Evolutionary conservation across 2,113 vertebrate genomes (phyloP).

Genomic region (Pyxicephalus adspersus): DNA sequence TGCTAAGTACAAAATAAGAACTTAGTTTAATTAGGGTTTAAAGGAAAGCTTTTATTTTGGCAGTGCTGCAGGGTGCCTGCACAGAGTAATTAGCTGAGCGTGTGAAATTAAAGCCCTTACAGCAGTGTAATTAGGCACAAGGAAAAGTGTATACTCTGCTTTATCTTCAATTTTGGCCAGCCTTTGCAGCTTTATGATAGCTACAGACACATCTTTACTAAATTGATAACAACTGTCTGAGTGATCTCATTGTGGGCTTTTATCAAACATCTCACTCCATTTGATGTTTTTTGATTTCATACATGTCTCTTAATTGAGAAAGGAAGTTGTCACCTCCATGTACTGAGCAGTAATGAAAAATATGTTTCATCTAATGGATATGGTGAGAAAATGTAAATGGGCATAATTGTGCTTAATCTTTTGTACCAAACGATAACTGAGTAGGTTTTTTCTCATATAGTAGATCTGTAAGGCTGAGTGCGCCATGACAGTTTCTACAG

Average conservation of each 20-base stretch:
- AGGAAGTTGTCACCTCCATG: constrained; percentile 26
- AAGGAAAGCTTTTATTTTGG: constrained; percentile 56
- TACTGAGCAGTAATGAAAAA: background rate
- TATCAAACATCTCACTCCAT: constrained; percentile 50
- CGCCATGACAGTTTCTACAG: too few species aligned
- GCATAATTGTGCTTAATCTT: too few species aligned
- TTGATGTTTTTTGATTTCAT: constrained; percentile 28
- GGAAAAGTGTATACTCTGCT: constrained; percentile 54
- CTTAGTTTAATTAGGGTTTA: constrained; percentile 52
- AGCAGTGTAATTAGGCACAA: constrained; percentile 54
- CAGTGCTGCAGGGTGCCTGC: constrained; percentile 39
- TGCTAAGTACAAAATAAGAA: constrained; percentile 37
- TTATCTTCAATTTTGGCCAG: constrained; percentile 54
- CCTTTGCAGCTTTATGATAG: constrained; percentile 45
- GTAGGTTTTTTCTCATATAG: too few species aligned
- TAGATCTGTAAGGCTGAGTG: too few species aligned
- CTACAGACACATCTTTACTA: constrained; percentile 54
- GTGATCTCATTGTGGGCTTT: constrained; percentile 38
- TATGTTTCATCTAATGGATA: constrained; percentile 9
- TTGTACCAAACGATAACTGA: too few species aligned
- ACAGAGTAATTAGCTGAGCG: constrained; percentile 55
- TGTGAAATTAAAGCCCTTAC: constrained; percentile 57
- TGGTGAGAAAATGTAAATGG: too few species aligned
- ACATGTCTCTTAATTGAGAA: constrained; percentile 44
- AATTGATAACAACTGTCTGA: constrained; percentile 53